Percentiles rank a stretch among this genome's conserved stretches.
Evolutionary conservation across 2,113 vertebrate species (phyloP).

Genomic region (Calypte anna): DNA sequence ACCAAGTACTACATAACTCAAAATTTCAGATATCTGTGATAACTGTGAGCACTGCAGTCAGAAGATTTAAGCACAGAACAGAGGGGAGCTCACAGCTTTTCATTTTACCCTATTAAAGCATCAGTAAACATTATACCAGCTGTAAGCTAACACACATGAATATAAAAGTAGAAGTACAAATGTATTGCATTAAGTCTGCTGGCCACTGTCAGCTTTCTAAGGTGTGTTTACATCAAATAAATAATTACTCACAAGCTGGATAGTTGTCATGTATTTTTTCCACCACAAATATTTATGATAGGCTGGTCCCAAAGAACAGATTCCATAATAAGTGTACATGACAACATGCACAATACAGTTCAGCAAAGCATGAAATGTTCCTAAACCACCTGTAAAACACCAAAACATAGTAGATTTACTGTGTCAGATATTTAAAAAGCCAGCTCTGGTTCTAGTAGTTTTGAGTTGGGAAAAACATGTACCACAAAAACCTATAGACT

Average conservation of each 20-base stretch:
- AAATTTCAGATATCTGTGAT: background rate
- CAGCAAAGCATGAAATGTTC: constrained; percentile 95
- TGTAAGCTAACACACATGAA: background rate
- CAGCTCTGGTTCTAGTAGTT: background rate
- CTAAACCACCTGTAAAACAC: constrained; percentile 86
- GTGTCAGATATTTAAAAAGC: background rate
- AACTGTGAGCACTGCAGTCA: background rate
- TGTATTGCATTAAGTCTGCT: background rate
- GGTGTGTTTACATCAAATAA: background rate
- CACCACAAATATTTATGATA: constrained; percentile 96
- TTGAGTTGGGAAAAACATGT: background rate
- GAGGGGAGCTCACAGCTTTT: background rate
- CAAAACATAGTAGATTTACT: background rate
- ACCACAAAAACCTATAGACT: background rate
- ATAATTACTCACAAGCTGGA: constrained; percentile 89
- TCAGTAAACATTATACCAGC: background rate
- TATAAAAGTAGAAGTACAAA: background rate
- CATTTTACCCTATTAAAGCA: background rate
- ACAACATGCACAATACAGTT: constrained; percentile 92
- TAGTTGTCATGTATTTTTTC: constrained; percentile 95
- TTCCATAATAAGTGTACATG: constrained; percentile 95
- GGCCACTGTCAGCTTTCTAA: background rate
- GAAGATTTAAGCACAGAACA: background rate
- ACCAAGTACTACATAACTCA: background rate
- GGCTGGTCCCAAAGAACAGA: constrained; percentile 90